These are phyloP conservation scores for Cheumatopsyche charites DNA, from an alignment of 1,140 invertebrate species.

Conservation along the genomic window DNA sequence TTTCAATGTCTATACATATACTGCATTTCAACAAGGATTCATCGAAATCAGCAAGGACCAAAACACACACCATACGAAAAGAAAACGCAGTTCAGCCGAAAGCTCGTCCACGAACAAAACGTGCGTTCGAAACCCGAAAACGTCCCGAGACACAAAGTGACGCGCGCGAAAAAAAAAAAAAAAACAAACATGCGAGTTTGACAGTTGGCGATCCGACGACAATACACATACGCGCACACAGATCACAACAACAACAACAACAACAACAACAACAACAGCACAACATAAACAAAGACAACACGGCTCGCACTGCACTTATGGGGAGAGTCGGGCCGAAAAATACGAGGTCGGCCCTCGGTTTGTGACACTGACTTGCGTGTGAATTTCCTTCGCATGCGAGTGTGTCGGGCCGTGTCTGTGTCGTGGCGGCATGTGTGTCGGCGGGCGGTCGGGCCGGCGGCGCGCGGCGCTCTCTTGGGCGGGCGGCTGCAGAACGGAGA, in stretches of 20 bases:
- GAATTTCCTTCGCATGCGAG: conserved; percentile 43
- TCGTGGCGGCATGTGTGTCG: conserved; percentile 3
- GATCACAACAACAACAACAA: not conserved
- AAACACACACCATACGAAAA: too few species aligned
- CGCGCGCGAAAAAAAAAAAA: not conserved
- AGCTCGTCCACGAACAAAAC: too few species aligned
- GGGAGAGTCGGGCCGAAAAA: too few species aligned
- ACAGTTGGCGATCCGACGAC: not conserved
- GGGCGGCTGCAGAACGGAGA: conserved; percentile 24
- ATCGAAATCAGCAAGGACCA: too few species aligned
- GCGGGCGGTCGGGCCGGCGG: conserved; percentile 22
- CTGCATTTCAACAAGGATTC: too few species aligned
- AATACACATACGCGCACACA: too few species aligned
- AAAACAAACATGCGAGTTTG: conserved; percentile 12
- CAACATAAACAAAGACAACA: not conserved
- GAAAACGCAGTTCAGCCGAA: too few species aligned
- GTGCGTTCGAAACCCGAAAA: too few species aligned
- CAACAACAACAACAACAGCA: not conserved
- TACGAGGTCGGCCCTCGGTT: too few species aligned
- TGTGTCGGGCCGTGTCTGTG: conserved; percentile 1
- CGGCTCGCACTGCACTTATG: too few species aligned
- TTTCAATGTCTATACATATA: too few species aligned
- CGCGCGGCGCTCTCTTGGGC: conserved; percentile 26
- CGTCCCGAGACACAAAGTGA: too few species aligned
- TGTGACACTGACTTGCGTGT: conserved; percentile 42